Base-by-base conservation (phyloP, 2,888 invertebrate genomes). In the Rhingia campestris region DNA sequence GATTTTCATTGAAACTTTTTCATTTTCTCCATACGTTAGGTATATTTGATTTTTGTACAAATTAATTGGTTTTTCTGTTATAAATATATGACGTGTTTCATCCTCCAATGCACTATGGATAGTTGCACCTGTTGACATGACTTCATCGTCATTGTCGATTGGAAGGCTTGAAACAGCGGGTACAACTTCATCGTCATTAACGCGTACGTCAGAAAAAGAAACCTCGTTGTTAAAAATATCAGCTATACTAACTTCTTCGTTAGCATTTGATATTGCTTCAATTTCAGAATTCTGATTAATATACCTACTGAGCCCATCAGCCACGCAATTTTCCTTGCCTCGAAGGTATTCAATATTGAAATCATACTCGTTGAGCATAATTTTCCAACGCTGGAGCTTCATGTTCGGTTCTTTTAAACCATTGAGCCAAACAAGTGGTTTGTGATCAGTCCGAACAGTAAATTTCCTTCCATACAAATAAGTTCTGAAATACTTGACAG, bases 381-480 rank as follows among this genome's bases (percentile, higher is more conserved):
- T 6, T 88, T 64, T 81, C 91, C 90, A 91, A 4, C 90, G 63
- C 9, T 88, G 88, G 9, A 90, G 81, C 73, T 90, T 88, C 0
- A 89, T 89, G 37, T 88, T 89, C 0, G 90, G 90, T n/a, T 91
- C 90, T 85, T 91, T 91, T 0, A 90, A 47, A 0, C 86, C 88
- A 87, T 90, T 88, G 0, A 91, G 58, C 89, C 90, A 91, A 4
- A 86, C 86, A 1, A 91, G 73, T 0, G 90, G 90, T 67, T 88
- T 86, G 72, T 91, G 91, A 61, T 91, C 91, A 0, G 90, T 91
- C 3, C 89, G 87, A n/a, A 22, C 22, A 22, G 22, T 22, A 22
- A 22, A 22, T 22, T n/a, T n/a, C n/a, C n/a, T 22, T 2, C 22
- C 0, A 91, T 89, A 90, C 4, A 91, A 32, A 30, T 90, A 90